Percentiles rank a stretch among this genome's conserved stretches.
Conservation (phyloP, 2,113 vertebrate species). For the Platysternon megacephalum region DNA sequence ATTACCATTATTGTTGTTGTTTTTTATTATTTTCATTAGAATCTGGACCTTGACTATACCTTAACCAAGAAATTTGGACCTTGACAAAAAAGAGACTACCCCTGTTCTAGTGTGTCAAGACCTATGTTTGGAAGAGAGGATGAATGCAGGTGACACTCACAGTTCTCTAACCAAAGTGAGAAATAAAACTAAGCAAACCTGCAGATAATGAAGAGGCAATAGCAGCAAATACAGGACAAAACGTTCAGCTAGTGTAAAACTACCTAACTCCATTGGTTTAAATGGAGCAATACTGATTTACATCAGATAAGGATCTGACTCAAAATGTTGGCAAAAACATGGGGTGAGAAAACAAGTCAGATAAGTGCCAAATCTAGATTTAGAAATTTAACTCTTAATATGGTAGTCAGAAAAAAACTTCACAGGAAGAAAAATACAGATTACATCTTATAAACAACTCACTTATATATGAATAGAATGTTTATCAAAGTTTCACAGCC, state of each 20-base stretch:
- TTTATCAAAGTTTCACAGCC: background rate
- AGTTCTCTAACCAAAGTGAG: background rate
- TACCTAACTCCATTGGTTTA: background rate
- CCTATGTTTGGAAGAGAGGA: background rate
- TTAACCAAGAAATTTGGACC: too few species aligned
- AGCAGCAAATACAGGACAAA: background rate
- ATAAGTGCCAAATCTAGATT: background rate
- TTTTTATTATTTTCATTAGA: too few species aligned
- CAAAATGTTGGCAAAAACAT: background rate
- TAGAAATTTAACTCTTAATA: background rate
- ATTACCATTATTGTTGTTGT: too few species aligned
- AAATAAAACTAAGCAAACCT: background rate
- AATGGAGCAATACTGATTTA: background rate
- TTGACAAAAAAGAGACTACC: too few species aligned
- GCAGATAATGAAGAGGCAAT: background rate
- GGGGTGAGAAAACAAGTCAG: background rate
- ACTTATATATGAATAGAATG: background rate
- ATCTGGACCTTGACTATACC: too few species aligned
- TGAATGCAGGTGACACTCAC: background rate
- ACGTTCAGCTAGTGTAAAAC: background rate
- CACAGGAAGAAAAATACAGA: background rate
- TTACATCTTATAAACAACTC: background rate
- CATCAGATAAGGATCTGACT: background rate
- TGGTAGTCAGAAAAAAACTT: background rate
- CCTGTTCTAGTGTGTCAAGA: background rate